These are phyloP conservation scores for Catharus fuscescens DNA, from an alignment of 2,113 vertebrate species.

Conservation along the genomic window DNA sequence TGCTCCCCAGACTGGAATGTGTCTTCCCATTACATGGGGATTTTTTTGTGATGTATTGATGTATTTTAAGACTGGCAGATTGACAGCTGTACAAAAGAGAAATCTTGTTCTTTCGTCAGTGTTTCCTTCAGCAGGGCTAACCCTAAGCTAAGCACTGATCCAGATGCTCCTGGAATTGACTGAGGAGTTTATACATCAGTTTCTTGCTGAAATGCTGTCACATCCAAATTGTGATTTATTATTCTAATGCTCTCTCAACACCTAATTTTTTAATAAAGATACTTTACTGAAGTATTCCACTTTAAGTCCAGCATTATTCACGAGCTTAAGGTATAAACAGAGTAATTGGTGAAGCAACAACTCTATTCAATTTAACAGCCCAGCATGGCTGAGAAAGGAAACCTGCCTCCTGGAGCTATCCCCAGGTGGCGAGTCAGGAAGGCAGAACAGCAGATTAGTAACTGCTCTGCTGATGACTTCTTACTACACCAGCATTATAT, in stretches of 20 bases:
- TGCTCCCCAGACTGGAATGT: not conserved
- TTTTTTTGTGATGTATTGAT: not conserved
- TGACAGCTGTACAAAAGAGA: not conserved
- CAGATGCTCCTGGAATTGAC: not conserved
- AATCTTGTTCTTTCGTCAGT: not conserved
- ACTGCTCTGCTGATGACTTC: not conserved
- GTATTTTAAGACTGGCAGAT: not conserved
- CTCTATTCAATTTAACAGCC: not conserved
- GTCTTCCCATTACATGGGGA: not conserved
- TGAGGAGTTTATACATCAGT: not conserved
- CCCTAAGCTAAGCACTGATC: not conserved
- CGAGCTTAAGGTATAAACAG: not conserved
- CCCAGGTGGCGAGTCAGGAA: not conserved
- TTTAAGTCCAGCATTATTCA: not conserved
- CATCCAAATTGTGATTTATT: not conserved
- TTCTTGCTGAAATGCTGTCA: not conserved
- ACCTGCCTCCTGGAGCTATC: not conserved
- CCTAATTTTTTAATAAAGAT: not conserved
- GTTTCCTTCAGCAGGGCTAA: not conserved
- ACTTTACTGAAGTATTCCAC: not conserved
- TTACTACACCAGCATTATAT: not conserved
- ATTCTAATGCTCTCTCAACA: not conserved
- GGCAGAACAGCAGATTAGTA: not conserved
- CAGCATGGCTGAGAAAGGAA: not conserved
- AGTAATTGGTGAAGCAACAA: not conserved